Base-by-base conservation (phyloP, 2,888 invertebrate genomes). In the Coelopa pilipes region DNA sequence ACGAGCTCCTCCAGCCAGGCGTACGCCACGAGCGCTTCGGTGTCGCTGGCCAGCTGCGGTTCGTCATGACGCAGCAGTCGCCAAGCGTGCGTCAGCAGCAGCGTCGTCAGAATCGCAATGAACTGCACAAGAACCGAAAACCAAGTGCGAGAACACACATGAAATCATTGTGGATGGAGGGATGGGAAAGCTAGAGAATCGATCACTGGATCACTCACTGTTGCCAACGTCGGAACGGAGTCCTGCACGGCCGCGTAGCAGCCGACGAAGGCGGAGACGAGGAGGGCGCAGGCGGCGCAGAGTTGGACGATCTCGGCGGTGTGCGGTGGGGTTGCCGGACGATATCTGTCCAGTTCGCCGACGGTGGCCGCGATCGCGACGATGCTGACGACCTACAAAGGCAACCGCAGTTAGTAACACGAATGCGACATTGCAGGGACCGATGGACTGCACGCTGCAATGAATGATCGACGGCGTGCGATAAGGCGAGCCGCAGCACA, bases 221-320 rank as follows among this genome's bases (percentile, higher is more conserved):
- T 72, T 15, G 79, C 77, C 62, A 85, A 75, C 15, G 83, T 80
- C 72, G 81, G 83, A 24, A 84, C 82, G 24, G 84, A 84, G 19
- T 84, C 83, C 66, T 82, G 73, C n/a, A 81, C 80, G 11, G 85
- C 82, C 0, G 82, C 84, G 12, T 79, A 74, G 66, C 85, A 85
- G 50, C 84, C 84, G 9, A 85, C 76, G 55, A 85, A 75, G 1
- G 84, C 80, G 24, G 82, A 78, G 47, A 83, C 19, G 3, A 83
- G 76, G 63, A 85, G 71, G 4, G 79, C 21, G 2, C 77, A 79
- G 0, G 82, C 84, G 46, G 81, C 77, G 13, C 70, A 76, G 34
- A 85, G 72, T 65, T 84, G 82, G 11, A 81, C 73, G 10, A 82
- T 75, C 72, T 81, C 82, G 19, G 83, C 83, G 1, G 78, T 72